These are phyloP conservation scores for Raphicerus campestris DNA, from an alignment of 2,113 vertebrate genomes.

Conservation along the genomic window DNA sequence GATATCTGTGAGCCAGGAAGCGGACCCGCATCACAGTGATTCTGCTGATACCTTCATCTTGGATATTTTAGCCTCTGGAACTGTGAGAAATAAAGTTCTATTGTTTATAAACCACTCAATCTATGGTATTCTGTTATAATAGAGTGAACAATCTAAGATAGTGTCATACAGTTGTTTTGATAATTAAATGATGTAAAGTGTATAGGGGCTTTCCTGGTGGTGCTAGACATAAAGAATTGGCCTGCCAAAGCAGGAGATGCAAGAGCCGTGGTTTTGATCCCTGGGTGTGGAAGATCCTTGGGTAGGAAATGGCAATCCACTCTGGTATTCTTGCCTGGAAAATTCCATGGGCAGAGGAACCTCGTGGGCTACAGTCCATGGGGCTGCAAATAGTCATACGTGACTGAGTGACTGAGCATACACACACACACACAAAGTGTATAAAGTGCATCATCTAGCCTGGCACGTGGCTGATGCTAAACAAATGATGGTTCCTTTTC, in stretches of 20 bases:
- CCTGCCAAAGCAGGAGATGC: background rate
- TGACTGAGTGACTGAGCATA: background rate
- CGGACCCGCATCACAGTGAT: background rate
- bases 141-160: background rate
- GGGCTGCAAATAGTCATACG: background rate
- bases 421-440: background rate
- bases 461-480: background rate
- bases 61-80: background rate
- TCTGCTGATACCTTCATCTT: background rate
- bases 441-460: background rate
- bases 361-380: background rate
- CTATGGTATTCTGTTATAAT: background rate
- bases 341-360: background rate
- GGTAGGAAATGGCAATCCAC: background rate
- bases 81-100: background rate
- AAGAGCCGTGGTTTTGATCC: rapidly evolving
- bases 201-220: background rate
- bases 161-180: background rate
- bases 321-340: background rate
- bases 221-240: background rate
- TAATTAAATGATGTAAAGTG: background rate
- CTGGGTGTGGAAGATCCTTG: background rate
- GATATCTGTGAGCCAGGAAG: background rate
- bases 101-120: background rate
- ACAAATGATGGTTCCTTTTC: background rate